Evolutionary conservation across 2,888 invertebrate species (phyloP), one percentile per base, ranked within the genome.

Genomic region (Dynastes maya): DNA sequence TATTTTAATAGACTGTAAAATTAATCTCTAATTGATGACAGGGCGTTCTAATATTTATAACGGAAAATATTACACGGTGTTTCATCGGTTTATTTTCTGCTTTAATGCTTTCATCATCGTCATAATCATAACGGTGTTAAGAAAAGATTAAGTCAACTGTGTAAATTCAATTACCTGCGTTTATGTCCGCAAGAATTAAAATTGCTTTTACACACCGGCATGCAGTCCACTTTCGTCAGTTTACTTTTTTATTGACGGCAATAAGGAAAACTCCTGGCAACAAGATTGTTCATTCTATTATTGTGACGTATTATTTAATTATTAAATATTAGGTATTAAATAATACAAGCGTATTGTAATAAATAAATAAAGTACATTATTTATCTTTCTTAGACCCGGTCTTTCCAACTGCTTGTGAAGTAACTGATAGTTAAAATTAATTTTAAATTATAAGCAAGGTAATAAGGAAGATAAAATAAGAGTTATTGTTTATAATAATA

Each of bases 11-110:
- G 55, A 11, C 55, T 58, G 40, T 74, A 61, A 40, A 61, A 61
- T 74, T 61, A 61, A 74, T 61, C 22, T 74, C 16, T 63, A 74
- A 45, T 61, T 40, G 72, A 74, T 74, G 72, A 45, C 45, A 61
- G 61, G 13, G 55, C 55, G 63, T 63, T 63, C 29, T 63, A 63
- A 63, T 63, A 63, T 63, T 32, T 63, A 32, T 63, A 63, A 63
- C 32, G 27, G 63, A 63, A 63, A 63, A 63, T 63, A 29, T 63
- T 63, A 63, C 63, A 63, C 29, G 32, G 27, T 32, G 63, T 63
- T 63, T 63, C 63, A 63, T 63, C 63, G 27, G 27, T 63, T 27
- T 29, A 63, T 63, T 63, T 63, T 32, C 29, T 63, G 63, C 32
- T 63, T 29, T 63, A 11, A 13, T 63, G n/a, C 27, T 63, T 63